Conservation (phyloP, 2,797 vertebrate species). For the Molossus molossus region DNA sequence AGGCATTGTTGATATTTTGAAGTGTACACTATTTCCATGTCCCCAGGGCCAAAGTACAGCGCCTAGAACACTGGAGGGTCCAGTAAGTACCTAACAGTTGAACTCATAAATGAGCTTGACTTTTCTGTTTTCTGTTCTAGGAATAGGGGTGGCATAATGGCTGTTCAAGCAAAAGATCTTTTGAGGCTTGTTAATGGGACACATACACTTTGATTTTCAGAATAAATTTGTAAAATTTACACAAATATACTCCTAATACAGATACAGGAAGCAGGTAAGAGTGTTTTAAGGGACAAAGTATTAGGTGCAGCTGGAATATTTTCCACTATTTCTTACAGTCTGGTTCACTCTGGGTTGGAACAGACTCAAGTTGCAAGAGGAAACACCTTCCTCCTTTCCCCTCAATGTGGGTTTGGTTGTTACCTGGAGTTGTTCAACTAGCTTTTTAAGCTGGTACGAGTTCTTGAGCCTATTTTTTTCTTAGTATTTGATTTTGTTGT, state of each 20-base stretch:
- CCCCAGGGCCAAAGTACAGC: background rate
- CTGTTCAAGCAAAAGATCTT: background rate
- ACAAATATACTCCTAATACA: background rate
- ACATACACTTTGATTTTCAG: background rate
- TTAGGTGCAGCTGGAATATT: background rate
- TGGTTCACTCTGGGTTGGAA: background rate
- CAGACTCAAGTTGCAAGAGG: background rate
- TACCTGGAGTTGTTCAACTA: background rate
- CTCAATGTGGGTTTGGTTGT: background rate
- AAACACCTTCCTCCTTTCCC: background rate
- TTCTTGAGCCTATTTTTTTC: background rate
- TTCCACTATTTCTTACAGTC: background rate
- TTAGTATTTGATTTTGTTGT: background rate
- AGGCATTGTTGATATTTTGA: conserved; percentile 3
- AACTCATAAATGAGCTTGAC: background rate
- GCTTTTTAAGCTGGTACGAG: background rate
- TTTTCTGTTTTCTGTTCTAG: conserved; percentile 54
- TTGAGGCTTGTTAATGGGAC: conserved; percentile 27
- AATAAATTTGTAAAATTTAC: background rate
- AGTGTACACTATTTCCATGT: background rate
- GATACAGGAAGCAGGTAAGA: background rate
- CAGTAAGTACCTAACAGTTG: background rate
- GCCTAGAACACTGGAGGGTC: background rate
- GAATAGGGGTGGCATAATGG: background rate
- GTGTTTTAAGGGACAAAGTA: background rate